phyloP scores from a whole-genome alignment of 2,888 invertebrate species.

The Heliconius ethilla region DNA sequence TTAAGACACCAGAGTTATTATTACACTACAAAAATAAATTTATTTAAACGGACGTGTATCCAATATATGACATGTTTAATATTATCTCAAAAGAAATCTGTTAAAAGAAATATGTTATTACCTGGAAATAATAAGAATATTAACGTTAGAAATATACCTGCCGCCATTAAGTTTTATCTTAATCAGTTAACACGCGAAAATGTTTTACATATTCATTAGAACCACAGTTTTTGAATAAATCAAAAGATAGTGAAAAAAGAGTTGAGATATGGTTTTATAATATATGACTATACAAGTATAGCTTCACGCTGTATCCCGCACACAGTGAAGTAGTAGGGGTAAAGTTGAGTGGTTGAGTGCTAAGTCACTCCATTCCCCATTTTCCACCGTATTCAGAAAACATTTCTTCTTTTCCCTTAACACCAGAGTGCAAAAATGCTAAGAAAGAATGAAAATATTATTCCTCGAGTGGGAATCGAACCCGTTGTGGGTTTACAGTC shows the following conservation, averaged over 20 bases:
- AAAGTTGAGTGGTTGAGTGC: too few species aligned
- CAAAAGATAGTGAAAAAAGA: neutral
- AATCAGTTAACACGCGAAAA: slow-evolving; percentile 23
- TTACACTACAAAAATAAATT: neutral
- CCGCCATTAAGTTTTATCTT: slow-evolving; percentile 5
- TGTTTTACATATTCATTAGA: slow-evolving; percentile 21
- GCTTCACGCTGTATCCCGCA: too few species aligned
- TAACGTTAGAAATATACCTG: neutral
- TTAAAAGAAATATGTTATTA: slow-evolving; percentile 6
- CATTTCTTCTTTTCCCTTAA: too few species aligned
- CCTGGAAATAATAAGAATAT: slow-evolving; percentile 16
- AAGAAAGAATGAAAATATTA: too few species aligned
- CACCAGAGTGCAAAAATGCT: too few species aligned
- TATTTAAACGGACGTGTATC: neutral
- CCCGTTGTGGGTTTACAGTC: too few species aligned
- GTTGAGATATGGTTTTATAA: neutral
- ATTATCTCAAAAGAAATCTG: slow-evolving; percentile 17
- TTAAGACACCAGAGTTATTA: neutral
- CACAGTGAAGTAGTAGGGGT: too few species aligned
- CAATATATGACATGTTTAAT: neutral
- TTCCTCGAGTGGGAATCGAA: too few species aligned
- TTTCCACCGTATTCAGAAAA: too few species aligned
- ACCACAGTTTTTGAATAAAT: slow-evolving; percentile 29
- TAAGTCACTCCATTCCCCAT: too few species aligned
- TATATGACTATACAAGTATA: neutral